Evolutionary conservation across 2,888 invertebrate genomes (phyloP).

Genomic region (Hydrotaea diabolus): DNA sequence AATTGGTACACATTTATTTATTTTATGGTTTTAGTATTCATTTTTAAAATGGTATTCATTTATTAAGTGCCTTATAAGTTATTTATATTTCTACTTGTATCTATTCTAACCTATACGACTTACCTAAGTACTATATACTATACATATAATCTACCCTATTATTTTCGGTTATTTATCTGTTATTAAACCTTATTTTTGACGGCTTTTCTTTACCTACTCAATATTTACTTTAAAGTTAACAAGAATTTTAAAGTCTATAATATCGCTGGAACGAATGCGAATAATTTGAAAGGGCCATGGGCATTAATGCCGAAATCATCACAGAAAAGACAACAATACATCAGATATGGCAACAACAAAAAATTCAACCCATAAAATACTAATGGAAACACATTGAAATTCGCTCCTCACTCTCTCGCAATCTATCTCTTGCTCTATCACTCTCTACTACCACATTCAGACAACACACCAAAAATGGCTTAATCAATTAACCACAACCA

Average conservation of each 20-base stretch:
- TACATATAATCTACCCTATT: constrained; percentile 22
- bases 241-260: not conserved
- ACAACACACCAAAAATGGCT: not conserved
- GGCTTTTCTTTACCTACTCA: not conserved
- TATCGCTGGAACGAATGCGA: not conserved
- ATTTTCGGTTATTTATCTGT: not conserved
- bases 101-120: not conserved
- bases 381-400: constrained; percentile 27
- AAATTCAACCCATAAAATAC: not conserved
- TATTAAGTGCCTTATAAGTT: too few species aligned
- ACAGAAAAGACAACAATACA: not conserved
- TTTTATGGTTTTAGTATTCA: too few species aligned
- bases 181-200: not conserved
- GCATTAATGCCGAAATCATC: not conserved
- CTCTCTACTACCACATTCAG: constrained; percentile 4
- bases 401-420: constrained; percentile 35
- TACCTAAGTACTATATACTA: not conserved
- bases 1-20: too few species aligned
- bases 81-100: not conserved
- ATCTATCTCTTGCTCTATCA: constrained; percentile 25
- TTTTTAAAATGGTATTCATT: too few species aligned
- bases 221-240: constrained; percentile 9
- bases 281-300: not conserved
- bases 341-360: constrained; percentile 35
- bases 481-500: not conserved